phyloP scores from a whole-genome alignment of 2,797 vertebrate genomes.

The Dendrocincla fuliginosa region DNA sequence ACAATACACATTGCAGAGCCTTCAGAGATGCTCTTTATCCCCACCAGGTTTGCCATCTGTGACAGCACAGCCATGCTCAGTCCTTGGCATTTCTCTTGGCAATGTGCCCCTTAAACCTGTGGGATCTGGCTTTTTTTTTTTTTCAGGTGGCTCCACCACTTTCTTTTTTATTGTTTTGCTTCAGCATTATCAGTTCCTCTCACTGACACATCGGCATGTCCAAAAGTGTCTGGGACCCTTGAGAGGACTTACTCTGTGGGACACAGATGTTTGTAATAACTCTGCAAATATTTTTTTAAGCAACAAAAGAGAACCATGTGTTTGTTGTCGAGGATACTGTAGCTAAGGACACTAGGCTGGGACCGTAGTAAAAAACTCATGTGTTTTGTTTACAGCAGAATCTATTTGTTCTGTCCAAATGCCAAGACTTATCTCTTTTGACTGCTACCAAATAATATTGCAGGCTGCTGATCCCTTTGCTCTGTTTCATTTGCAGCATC shows the following conservation, averaged over 20 bases:
- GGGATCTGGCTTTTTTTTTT: neutral
- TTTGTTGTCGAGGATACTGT: neutral
- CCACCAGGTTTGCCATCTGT: neutral
- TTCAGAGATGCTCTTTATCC: neutral
- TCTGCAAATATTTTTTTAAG: neutral
- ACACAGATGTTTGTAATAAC: conserved; percentile 12
- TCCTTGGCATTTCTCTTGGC: neutral
- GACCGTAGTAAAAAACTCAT: neutral
- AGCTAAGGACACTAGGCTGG: neutral
- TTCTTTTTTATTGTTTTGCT: neutral
- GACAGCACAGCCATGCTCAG: neutral
- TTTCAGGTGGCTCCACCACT: neutral
- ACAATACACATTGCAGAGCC: neutral
- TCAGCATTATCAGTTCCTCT: neutral
- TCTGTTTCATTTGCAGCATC: neutral
- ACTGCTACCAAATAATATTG: neutral
- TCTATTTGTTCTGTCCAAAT: neutral
- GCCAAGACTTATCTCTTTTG: neutral
- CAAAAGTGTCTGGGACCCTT: neutral
- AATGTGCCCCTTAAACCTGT: neutral
- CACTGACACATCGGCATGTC: neutral
- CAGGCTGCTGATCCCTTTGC: neutral
- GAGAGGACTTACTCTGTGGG: neutral
- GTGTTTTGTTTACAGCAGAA: neutral
- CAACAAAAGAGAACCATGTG: neutral